phyloP scores from a whole-genome alignment of 2,888 invertebrate genomes.

The Sinohyriopsis cumingii region DNA sequence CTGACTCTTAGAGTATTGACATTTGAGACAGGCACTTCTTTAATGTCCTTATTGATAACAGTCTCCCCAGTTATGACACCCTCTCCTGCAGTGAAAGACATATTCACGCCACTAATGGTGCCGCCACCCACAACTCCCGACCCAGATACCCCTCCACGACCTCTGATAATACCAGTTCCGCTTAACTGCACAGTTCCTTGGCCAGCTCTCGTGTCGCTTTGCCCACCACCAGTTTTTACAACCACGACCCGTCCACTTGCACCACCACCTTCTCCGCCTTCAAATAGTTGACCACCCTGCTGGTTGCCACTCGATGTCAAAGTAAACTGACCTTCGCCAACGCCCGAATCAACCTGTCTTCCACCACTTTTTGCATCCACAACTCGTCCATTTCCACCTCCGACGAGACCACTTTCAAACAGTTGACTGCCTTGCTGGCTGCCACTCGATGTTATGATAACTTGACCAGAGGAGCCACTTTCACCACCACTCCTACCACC shows the following conservation, averaged over 20 bases:
- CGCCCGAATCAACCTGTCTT: constrained; percentile 1
- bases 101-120: not conserved
- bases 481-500: constrained; percentile 3
- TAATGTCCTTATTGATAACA: constrained; percentile 11
- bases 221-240: constrained; percentile 4
- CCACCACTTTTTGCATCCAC: not conserved
- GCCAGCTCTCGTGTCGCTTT: constrained; percentile 1
- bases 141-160: constrained; percentile 1
- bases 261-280: not conserved
- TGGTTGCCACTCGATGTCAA: not conserved
- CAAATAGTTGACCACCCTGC: constrained; percentile 1
- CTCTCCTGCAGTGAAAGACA: no score
- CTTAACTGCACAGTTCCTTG: constrained; percentile 6
- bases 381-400: not conserved
- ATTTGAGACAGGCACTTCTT: constrained; percentile 15
- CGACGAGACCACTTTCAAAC: not conserved
- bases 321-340: not conserved
- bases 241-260: no score
- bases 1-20: constrained; percentile 19
- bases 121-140: not conserved
- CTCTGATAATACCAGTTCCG: constrained; percentile 9
- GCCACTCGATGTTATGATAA: not conserved
- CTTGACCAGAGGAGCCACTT: not conserved
- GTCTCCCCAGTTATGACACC: constrained; percentile 23
- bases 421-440: constrained; percentile 6